These are phyloP conservation scores for Tryphoninae sp. DNA, from an alignment of 2,888 invertebrate species.

Conservation along the genomic window DNA sequence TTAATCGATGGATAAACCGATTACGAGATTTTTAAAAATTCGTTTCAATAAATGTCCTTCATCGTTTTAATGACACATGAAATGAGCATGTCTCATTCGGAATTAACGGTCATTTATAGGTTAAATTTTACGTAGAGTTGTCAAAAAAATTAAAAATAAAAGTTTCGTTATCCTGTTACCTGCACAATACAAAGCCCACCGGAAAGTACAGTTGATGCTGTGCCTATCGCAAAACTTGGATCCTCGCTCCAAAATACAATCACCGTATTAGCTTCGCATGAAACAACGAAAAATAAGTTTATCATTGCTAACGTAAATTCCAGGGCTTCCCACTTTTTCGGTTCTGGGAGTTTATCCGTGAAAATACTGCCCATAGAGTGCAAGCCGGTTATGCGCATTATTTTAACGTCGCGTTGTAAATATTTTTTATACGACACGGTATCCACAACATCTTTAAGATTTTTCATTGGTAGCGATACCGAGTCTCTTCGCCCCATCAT, in stretches of 20 bases:
- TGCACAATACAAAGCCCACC: constrained; percentile 33
- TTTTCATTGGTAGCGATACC: constrained; percentile 6
- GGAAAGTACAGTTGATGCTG: constrained; percentile 25
- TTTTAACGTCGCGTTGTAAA: constrained; percentile 27
- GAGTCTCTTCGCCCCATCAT: background rate
- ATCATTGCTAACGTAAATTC: constrained; percentile 32
- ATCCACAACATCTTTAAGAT: background rate
- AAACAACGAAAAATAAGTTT: constrained; percentile 6
- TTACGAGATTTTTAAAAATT: background rate
- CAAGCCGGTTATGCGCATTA: constrained; percentile 38
- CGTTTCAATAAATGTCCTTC: background rate
- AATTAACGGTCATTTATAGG: background rate
- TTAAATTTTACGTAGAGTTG: no score
- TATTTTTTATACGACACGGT: constrained; percentile 21
- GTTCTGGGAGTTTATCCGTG: background rate
- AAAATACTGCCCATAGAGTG: constrained; percentile 44
- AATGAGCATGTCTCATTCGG: background rate
- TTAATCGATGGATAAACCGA: background rate
- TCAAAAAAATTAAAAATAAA: background rate
- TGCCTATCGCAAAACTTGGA: constrained; percentile 18
- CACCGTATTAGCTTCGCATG: constrained; percentile 24
- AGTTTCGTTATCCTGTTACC: constrained; percentile 19
- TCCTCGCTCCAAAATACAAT: constrained; percentile 30
- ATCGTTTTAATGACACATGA: background rate
- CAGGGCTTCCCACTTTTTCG: constrained; percentile 28